Base-by-base conservation (phyloP, 64 coral and sea anemone species). In the Stylophora pistillata region DNA sequence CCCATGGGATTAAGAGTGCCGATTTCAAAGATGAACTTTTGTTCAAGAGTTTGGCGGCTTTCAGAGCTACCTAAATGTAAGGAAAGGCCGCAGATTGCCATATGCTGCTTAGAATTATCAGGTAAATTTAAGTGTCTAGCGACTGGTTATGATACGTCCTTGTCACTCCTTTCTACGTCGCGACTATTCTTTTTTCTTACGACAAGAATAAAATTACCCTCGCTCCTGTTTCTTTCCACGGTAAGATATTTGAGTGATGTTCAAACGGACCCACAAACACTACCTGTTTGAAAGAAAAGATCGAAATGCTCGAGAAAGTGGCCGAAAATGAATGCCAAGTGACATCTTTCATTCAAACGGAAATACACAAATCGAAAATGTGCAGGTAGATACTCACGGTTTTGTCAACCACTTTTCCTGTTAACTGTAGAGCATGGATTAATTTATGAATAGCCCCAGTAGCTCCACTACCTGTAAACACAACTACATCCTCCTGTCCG, bases 241-340 rank as follows among this genome's bases (percentile, higher is more conserved):
- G 94, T 27, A 95, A 58, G 26, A 95, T 95, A 52, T 95, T 95
- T 17, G 94, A 95, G 73, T 95, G 94, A 73, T 95, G 94, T 54
- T 95, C 94, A 78, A 95, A 95, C 30, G 94, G 94, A 70, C 94
- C 94, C 2, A 95, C 94, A 89, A 95, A 92, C 30, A 95, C 86
- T 25, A 82, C 94, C 94, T 95, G 33, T 47, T 89, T 7, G 74
- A 10, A 52, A 2, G 89, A 61, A 84, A 74, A 73, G 4, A 17
- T n/a, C 53, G 10, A 72, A 2, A 11, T 68, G 13, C 26, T 27
- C 2, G 37, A 47, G 37, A 10, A 27, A 60, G 2, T 4, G 13
- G 13, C 13, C 58, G 17, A 60, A 13, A 15, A 15, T 60, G 17
- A 12, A 60, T 2, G 17, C 64, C 26, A 26, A 26, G 25, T 68